Evolutionary conservation across 2,113 vertebrate genomes (phyloP).

Genomic region (Nothocercus nigrocapillus): DNA sequence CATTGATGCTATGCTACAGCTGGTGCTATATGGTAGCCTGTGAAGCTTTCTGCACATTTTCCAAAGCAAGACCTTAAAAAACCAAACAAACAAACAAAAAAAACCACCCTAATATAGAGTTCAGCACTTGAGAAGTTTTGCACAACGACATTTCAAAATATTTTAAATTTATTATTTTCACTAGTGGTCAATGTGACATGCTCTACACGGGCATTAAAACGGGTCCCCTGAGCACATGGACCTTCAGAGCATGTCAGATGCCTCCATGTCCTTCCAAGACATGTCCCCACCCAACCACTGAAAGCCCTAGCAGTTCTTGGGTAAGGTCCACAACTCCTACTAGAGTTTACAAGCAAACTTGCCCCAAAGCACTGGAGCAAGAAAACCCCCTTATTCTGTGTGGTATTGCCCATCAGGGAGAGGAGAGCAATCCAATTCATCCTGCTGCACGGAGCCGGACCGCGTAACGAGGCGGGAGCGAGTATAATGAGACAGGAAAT

Average conservation of each 20-base stretch:
- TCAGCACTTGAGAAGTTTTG: not conserved
- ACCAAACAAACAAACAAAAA: too few species aligned
- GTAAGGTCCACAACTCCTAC: not conserved
- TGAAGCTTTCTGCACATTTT: not conserved
- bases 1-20: fast-evolving
- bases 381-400: not conserved
- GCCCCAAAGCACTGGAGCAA: not conserved
- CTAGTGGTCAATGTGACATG: fast-evolving
- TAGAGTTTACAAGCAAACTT: not conserved
- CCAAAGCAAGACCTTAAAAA: not conserved
- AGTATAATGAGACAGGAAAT: not conserved
- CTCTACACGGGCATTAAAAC: not conserved
- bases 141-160: not conserved
- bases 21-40: not conserved
- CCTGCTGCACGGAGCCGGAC: not conserved
- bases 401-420: not conserved
- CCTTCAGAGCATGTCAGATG: not conserved
- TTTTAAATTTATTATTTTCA: not conserved
- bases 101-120: not conserved
- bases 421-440: not conserved
- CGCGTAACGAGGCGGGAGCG: not conserved
- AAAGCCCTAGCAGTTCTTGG: fast-evolving
- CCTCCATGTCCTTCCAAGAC: not conserved
- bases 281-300: not conserved
- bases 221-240: fast-evolving